Conservation (phyloP, 1,140 invertebrate genomes). For the Drosophila tsacasi region DNA sequence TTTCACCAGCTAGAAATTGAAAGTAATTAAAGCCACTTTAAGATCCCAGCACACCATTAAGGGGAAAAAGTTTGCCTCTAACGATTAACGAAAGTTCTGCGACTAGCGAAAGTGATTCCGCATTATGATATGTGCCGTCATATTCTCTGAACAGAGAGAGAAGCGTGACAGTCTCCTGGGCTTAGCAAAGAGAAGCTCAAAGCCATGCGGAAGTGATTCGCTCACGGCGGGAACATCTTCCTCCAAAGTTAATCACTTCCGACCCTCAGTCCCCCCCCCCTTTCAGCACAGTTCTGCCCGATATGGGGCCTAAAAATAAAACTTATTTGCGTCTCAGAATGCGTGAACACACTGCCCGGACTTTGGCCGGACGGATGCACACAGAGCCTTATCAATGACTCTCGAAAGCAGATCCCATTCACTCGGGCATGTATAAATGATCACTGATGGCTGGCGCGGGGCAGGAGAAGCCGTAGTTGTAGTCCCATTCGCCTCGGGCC, state of each 20-base stretch:
- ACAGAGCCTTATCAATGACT: constrained; percentile 25
- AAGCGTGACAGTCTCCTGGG: background rate
- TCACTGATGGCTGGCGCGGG: background rate
- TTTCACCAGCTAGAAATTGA: constrained; percentile 27
- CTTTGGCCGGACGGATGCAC: constrained; percentile 37
- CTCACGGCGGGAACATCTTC: background rate
- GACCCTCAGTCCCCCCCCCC: background rate
- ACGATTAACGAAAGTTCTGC: constrained; percentile 23
- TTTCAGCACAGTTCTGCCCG: background rate
- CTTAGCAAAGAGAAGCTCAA: background rate
- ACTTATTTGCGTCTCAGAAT: constrained; percentile 23
- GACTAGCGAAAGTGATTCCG: constrained; percentile 10
- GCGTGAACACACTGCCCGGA: constrained; percentile 26
- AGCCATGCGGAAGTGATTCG: background rate
- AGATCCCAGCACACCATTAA: background rate
- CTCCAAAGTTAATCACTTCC: constrained; percentile 15
- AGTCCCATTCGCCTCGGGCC: background rate
- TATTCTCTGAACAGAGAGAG: background rate
- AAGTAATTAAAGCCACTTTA: constrained; percentile 6
- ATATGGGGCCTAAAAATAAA: constrained; percentile 7
- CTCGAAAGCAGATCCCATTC: constrained; percentile 26
- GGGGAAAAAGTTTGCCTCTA: background rate
- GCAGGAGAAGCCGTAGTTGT: background rate
- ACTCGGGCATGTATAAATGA: constrained; percentile 16
- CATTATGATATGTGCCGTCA: background rate